phyloP scores from a whole-genome alignment of 2,113 vertebrate species.

The Oncorhynchus nerka region DNA sequence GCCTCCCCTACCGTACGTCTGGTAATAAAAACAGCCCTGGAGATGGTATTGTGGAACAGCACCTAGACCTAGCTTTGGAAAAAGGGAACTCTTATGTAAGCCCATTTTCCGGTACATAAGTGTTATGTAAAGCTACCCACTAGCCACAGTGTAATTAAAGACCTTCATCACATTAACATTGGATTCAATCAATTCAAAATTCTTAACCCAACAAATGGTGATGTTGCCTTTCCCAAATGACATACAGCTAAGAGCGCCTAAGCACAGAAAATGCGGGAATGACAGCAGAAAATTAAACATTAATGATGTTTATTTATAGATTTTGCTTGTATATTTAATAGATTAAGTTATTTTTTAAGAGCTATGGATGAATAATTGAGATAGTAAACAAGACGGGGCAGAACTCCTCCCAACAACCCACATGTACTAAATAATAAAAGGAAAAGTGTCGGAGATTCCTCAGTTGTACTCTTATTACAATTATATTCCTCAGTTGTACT shows the following conservation, averaged over 20 bases:
- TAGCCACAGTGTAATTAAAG: too few species aligned
- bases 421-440: not conserved
- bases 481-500: too few species aligned
- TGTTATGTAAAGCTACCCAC: too few species aligned
- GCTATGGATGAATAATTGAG: conserved; percentile 2
- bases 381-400: not conserved
- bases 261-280: not conserved
- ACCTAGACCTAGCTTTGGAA: not conserved
- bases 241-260: not conserved
- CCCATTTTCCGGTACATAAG: not conserved
- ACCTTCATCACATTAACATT: too few species aligned
- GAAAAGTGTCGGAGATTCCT: too few species aligned
- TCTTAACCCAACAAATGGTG: not conserved
- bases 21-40: conserved; percentile 8
- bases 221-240: not conserved
- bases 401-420: not conserved
- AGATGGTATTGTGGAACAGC: conserved; percentile 1
- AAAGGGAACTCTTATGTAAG: not conserved
- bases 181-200: too few species aligned
- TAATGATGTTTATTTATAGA: conserved; percentile 1
- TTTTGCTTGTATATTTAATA: not conserved
- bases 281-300: not conserved
- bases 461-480: too few species aligned
- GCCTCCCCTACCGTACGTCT: not conserved
- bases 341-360: not conserved